Base-by-base conservation (phyloP, 1,140 invertebrate genomes). In the Neodiprion lecontei region DNA sequence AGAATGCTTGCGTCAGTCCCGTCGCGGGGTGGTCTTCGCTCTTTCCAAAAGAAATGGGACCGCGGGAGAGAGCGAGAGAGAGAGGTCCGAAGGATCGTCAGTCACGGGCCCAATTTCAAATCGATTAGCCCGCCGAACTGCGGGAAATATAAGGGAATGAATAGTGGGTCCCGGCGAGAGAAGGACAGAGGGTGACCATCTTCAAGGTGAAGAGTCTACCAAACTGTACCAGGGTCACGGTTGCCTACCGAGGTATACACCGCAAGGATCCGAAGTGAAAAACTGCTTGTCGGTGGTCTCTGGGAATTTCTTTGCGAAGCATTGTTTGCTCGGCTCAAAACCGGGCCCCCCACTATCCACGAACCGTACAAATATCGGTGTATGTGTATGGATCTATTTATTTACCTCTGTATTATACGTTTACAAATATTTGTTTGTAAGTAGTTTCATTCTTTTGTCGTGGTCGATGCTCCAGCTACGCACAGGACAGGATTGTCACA, bases 71-170 rank as follows among this genome's bases (percentile, higher is more conserved):
- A 70, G 17, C 48, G 50, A 71, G 69, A 75, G 70, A 74, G 40
- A 72, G 72, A 72, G 75, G 78, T 70, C 48, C 69, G 72, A 78
- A 80, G 77, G 79, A 79, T 78, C 70, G 74, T 76, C 76, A 61
- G 79, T 80, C 79, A 80, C 77, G 79, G 78, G 75, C 74, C 74
- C 73, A 77, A 80, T 80, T 79, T 78, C 75, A 76, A 80, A 80
- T 80, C 78, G 79, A 80, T 80, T 80, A 80, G 75, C 11, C n/a
- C 40, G 67, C 67, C 40, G 67, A 69, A 47, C 17, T 69, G 67
- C 21, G 67, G 67, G 40, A 61, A 61, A 61, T 61, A 61, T 14
- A 61, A 61, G 5, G 11, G n/a, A 61, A 12, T 14, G 53, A 61
- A 61, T 61, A 61, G 53, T 17, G 11, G 11, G 11, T 9, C 53